A percentile compares a stretch with the other conserved stretches of the same genome.
Evolutionary conservation across 2,113 vertebrate genomes (phyloP).

Genomic region (Stegastes partitus): DNA sequence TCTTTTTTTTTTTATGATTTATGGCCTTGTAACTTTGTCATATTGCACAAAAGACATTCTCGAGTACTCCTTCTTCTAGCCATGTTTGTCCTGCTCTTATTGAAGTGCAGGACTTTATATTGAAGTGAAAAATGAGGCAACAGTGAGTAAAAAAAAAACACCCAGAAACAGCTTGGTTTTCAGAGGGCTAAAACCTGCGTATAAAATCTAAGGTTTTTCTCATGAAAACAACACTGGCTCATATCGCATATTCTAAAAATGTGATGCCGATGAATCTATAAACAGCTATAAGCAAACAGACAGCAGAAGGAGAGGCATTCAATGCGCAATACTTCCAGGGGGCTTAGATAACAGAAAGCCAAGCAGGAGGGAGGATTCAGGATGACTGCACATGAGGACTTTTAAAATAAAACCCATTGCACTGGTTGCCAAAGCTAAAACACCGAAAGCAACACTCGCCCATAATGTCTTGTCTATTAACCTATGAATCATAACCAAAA

Average conservation of each 20-base stretch:
- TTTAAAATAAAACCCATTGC: slow-evolving; percentile 68
- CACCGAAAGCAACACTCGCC: slow-evolving; percentile 72
- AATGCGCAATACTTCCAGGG: slow-evolving; percentile 42
- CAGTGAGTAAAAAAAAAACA: too few species aligned
- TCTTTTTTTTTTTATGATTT: too few species aligned
- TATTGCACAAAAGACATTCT: too few species aligned
- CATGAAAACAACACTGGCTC: not conserved
- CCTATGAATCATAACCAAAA: slow-evolving; percentile 80
- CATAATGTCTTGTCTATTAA: slow-evolving; percentile 80
- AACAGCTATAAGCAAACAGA: slow-evolving; percentile 37
- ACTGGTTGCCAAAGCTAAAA: slow-evolving; percentile 72
- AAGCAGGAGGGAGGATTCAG: slow-evolving; percentile 55
- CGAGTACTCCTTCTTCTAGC: too few species aligned
- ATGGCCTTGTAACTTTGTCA: too few species aligned
- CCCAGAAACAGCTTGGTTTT: too few species aligned
- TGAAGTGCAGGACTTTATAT: too few species aligned
- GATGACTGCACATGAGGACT: slow-evolving; percentile 69
- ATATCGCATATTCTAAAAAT: slow-evolving; percentile 26
- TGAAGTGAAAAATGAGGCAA: too few species aligned
- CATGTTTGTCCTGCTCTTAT: too few species aligned
- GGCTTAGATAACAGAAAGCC: slow-evolving; percentile 58
- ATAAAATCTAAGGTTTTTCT: too few species aligned
- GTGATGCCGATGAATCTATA: slow-evolving; percentile 38
- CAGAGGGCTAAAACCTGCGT: too few species aligned
- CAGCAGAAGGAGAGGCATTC: slow-evolving; percentile 53